These are phyloP conservation scores for Phalacrocorax carbo DNA, from an alignment of 2,113 vertebrate genomes.

Conservation along the genomic window DNA sequence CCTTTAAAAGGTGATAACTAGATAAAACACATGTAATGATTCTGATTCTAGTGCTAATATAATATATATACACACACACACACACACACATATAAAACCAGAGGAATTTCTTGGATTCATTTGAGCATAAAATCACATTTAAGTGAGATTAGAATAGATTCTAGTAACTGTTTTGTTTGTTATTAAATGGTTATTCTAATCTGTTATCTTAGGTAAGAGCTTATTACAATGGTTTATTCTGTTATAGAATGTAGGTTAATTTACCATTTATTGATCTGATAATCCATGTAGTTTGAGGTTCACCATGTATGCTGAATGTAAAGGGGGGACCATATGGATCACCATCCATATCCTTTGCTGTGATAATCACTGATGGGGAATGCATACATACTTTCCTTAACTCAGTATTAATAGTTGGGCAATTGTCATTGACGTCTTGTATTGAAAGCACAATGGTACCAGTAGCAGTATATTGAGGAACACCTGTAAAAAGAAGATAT, in stretches of 20 bases:
- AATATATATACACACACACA: background rate
- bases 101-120: background rate
- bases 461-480: constrained; percentile 81
- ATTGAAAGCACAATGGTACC: constrained; percentile 85
- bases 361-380: constrained; percentile 72
- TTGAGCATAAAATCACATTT: background rate
- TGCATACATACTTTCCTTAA: constrained; percentile 72
- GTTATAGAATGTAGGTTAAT: background rate
- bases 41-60: background rate
- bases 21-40: background rate
- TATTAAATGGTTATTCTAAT: background rate
- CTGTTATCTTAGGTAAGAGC: background rate
- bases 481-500: constrained; percentile 71
- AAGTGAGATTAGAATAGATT: background rate
- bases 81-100: background rate
- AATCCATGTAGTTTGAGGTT: constrained; percentile 77
- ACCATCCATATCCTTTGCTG: constrained; percentile 55
- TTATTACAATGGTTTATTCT: background rate
- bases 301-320: constrained; percentile 75
- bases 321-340: constrained; percentile 79
- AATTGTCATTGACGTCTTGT: constrained; percentile 79
- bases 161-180: background rate
- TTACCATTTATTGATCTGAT: constrained; percentile 80
- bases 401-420: constrained; percentile 77
- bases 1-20: background rate